Base-by-base conservation (phyloP, 2,888 invertebrate genomes). In the Tetragonula carbonaria region DNA sequence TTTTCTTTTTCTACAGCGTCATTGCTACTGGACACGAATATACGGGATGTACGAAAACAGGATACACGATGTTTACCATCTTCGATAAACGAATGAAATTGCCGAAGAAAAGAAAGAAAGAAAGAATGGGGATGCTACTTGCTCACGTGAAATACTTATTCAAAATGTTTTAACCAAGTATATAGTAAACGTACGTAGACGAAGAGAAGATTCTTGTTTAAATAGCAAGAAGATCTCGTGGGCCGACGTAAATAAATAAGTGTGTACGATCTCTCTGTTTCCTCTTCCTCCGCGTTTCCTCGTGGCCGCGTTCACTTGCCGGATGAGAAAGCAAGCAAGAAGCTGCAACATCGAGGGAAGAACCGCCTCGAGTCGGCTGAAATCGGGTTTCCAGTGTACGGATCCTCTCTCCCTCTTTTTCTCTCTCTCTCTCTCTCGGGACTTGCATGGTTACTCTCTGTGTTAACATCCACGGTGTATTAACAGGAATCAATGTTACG, bases 161-260 rank as follows among this genome's bases (percentile, higher is more conserved):
- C 4, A 18, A 33, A 33, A 33, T 21, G 11, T 65, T 33, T 33
- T 21, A 21, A 65, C 14, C 21, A 2, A 13, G 1, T 13, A 45
- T 38, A 50, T 2, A 23, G 18, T 53, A 33, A 33, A 33, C n/a
- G 23, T 33, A 57, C 28, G 28, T 59, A 28, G 38, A 65, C 45
- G 23, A 51, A 80, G 72, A 68, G 84, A 86, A 90, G n/a, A 2
- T 14, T 82, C 81, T 86, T 77, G 87, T 82, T 87, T 87, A 86
- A 89, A 84, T 84, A 80, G 68, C 68, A 66, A 63, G 63, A 84
- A 90, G 88, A 89, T 91, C 89, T 88, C 88, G 82, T 86, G 84
- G 82, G 76, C 80, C 83, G 89, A 92, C 91, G 90, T 88, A 88
- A 90, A 91, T 91, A 91, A 91, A 88, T 91, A 91, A 91, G 87